These are phyloP conservation scores for Odontothrips loti DNA, from an alignment of 2,888 invertebrate genomes.

Conservation along the genomic window DNA sequence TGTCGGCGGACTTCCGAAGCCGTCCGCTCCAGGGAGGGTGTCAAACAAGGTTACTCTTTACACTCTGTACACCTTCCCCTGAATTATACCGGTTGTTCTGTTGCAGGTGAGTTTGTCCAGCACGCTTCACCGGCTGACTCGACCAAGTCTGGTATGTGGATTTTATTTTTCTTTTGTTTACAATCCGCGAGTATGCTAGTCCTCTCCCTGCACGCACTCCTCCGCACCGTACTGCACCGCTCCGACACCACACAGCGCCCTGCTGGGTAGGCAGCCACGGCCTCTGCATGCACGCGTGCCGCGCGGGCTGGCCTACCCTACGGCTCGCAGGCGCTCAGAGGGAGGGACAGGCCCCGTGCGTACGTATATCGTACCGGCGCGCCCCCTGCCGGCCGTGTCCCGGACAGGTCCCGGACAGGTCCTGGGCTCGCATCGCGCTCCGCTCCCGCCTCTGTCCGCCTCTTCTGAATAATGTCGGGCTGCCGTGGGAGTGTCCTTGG, in stretches of 20 bases:
- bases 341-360: too few species aligned
- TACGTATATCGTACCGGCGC: too few species aligned
- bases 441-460: neutral
- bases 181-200: neutral
- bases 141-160: conserved; percentile 15
- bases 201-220: neutral
- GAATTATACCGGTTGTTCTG: neutral
- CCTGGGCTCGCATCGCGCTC: neutral
- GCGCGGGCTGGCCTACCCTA: too few species aligned
- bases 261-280: too few species aligned
- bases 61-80: too few species aligned
- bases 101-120: neutral
- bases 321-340: too few species aligned
- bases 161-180: neutral
- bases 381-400: neutral
- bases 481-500: conserved; percentile 14
- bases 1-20: neutral
- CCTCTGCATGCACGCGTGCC: too few species aligned
- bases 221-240: too few species aligned
- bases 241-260: too few species aligned
- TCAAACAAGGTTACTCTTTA: too few species aligned
- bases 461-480: neutral
- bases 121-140: conserved; percentile 12
- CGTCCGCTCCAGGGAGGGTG: neutral
- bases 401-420: neutral